Base-by-base conservation (phyloP, 2,113 vertebrate genomes). In the Casuarius casuarius region DNA sequence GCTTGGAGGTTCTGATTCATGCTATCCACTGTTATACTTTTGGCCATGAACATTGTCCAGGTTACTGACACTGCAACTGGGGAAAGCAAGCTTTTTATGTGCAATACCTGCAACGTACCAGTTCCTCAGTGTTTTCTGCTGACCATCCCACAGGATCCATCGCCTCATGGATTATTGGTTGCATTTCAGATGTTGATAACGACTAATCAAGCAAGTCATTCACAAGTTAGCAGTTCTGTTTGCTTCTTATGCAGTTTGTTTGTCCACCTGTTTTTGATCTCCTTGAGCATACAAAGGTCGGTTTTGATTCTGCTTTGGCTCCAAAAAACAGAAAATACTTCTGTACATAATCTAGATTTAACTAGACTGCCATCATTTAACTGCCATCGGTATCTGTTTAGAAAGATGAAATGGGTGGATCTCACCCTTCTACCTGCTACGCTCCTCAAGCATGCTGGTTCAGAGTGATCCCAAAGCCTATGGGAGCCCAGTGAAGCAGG, bases 21-120 rank as follows among this genome's bases (percentile, higher is more conserved):
- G 9, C 5, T 44, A 44, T 25, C 11, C 9, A 1, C 5, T 58
- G 33, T 78, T 35, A 44, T 7, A 16, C 20, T 66, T 93, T 35
- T 58, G 40, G 3, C 5, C 2, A 4, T 40, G 26, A 61, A 18
- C 0, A 7, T 70, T 70, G 17, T 42, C 19, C 9, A 22, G 26
- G 8, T 80, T 70, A 49, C n/a, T 58, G 26, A 1, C 4, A 19
- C 6, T 11, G 0, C 31, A 29, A 33, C 7, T 52, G 9, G 5
- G 31, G 48, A 72, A 73, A 54, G 13, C 31, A 65, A 14, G 56
- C 18, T 48, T 61, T 80, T 81, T 35, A 65, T 31, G 31, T 38
- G 54, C 7, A 8, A 3, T 40, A 22, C 23, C 9, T 71, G 35
- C 0, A 0, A 7, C 4, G 1, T 8, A 11, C 38, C 6, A 12